These are phyloP conservation scores for Carcina quercana DNA, from an alignment of 2,888 invertebrate genomes.

Conservation along the genomic window DNA sequence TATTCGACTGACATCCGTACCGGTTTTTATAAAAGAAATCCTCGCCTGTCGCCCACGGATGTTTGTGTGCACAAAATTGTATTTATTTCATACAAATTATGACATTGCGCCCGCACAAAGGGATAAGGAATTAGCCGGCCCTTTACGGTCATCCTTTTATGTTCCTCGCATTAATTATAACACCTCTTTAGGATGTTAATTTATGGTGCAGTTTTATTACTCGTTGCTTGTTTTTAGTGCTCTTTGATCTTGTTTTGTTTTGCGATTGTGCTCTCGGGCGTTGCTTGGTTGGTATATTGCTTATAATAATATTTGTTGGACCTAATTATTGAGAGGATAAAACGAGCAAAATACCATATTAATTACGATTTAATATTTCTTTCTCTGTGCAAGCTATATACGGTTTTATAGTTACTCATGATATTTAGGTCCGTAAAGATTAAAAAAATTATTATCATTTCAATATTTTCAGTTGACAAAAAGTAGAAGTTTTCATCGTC, in stretches of 20 bases:
- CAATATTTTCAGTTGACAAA: too few species aligned
- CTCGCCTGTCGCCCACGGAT: conserved; percentile 17
- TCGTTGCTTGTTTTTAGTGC: conserved; percentile 48
- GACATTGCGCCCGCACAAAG: conserved; percentile 52
- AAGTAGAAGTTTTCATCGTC: too few species aligned
- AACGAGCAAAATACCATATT: too few species aligned
- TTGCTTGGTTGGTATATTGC: too few species aligned
- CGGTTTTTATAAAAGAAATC: conserved; percentile 3
- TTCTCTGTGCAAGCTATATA: too few species aligned
- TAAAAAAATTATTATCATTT: too few species aligned
- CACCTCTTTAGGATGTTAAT: conserved; percentile 70
- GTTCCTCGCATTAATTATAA: conserved; percentile 67
- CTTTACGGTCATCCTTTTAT: conserved; percentile 57
- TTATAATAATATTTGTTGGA: too few species aligned
- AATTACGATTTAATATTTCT: too few species aligned
- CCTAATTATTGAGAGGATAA: too few species aligned
- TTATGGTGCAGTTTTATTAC: conserved; percentile 62
- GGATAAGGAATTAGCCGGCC: conserved; percentile 50
- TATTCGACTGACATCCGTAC: too few species aligned
- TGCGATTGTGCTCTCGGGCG: conserved; percentile 26
- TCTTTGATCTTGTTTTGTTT: conserved; percentile 31
- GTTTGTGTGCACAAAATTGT: conserved; percentile 33
- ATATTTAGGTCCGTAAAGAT: too few species aligned
- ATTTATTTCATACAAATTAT: conserved; percentile 56
- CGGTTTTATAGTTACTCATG: too few species aligned